phyloP scores from a whole-genome alignment of 2,797 vertebrate species.

The Poecilia picta region DNA sequence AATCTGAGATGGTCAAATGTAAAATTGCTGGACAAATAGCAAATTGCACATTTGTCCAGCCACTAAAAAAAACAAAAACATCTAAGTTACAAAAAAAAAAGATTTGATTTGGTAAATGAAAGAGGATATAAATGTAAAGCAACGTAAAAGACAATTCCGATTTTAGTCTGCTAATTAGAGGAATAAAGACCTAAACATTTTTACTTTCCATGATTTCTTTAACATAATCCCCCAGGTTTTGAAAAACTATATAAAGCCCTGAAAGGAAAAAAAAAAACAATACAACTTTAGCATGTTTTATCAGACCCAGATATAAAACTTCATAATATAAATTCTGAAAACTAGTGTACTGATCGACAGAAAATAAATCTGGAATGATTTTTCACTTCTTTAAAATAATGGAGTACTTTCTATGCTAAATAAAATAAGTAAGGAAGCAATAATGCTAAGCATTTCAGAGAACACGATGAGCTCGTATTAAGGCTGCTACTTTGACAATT shows the following conservation, averaged over 20 bases:
- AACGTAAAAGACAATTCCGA: not conserved
- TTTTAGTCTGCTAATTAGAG: not conserved
- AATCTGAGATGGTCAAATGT: not conserved
- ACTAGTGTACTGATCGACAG: not conserved
- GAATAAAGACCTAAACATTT: not conserved
- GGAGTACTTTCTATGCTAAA: not conserved
- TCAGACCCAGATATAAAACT: not conserved
- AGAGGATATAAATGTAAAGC: not conserved
- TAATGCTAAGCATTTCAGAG: not conserved
- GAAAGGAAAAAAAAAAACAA: not conserved
- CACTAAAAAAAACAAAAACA: not conserved
- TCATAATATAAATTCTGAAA: not conserved
- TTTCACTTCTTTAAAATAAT: not conserved
- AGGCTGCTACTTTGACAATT: not conserved
- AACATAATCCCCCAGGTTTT: not conserved
- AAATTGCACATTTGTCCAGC: no score
- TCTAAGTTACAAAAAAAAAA: not conserved
- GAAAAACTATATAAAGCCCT: not conserved
- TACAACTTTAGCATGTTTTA: not conserved
- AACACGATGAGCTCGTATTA: not conserved
- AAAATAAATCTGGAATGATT: not conserved
- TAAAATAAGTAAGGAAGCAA: not conserved
- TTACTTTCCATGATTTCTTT: not conserved
- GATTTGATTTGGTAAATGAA: not conserved
- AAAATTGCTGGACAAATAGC: not conserved